A percentile compares a stretch with the other conserved stretches of the same genome.
phyloP scores from a whole-genome alignment of 37 sponge, comb jelly and placozoan genomes.

The Petrosia ficiformis region DNA sequence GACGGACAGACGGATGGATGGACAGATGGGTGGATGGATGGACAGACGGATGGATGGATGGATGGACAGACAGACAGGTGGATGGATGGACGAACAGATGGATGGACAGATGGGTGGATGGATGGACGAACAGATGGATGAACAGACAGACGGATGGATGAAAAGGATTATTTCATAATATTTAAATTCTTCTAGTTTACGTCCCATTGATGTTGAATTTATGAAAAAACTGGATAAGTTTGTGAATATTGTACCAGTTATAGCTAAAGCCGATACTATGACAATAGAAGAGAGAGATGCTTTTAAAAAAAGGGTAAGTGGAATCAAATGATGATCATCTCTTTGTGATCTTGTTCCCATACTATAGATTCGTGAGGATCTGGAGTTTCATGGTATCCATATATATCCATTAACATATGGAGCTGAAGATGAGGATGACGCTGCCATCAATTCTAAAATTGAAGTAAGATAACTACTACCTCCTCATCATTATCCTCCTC shows the following conservation, averaged over 20 bases:
- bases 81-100: too few species aligned
- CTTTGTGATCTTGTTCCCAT: background rate
- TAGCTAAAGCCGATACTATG: conserved; percentile 94
- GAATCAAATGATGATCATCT: background rate
- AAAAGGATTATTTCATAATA: background rate
- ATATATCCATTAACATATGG: conserved; percentile 86
- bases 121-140: too few species aligned
- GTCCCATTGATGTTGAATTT: conserved; percentile 86
- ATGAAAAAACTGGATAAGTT: conserved; percentile 86
- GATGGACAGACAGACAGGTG: too few species aligned
- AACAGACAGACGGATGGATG: too few species aligned
- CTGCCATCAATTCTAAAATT: conserved; percentile 51
- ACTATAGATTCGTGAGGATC: conserved; percentile 83
- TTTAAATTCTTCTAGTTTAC: conserved; percentile 27
- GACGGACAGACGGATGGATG: too few species aligned
- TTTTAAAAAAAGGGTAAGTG: conserved; percentile 83
- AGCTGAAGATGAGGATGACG: conserved; percentile 93
- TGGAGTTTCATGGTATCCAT: conserved; percentile 72
- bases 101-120: too few species aligned
- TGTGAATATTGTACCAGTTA: conserved; percentile 96
- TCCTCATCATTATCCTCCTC: background rate
- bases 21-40: too few species aligned
- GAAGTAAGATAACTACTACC: conserved; percentile 11
- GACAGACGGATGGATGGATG: too few species aligned
- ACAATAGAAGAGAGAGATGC: conserved; percentile 93